phyloP scores from a whole-genome alignment of 2,888 invertebrate species.

The Drosophila rubida region DNA sequence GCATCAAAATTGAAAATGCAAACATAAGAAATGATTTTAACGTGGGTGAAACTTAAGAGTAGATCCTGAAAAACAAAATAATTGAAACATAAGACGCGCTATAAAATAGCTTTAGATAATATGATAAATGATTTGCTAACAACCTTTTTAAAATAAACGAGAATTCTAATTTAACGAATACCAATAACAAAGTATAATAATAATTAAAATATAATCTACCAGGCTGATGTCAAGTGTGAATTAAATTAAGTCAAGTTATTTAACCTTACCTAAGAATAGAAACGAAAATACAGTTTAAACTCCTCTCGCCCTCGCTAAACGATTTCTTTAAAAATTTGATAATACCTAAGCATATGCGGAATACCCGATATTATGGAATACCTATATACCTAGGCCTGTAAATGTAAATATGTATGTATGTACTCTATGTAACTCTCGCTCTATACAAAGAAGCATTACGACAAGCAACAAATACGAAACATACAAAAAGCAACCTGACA shows the following conservation, averaged over 20 bases:
- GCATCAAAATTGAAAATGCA: conserved; percentile 3
- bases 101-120: conserved; percentile 66
- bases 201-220: conserved; percentile 8
- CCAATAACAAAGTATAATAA: conserved; percentile 3
- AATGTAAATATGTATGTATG: conserved; percentile 58
- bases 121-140: conserved; percentile 46
- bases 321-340: conserved; percentile 40
- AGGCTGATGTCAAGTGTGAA: conserved; percentile 53
- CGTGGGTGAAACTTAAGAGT: conserved; percentile 34
- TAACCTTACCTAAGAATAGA: conserved; percentile 23
- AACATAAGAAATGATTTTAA: conserved; percentile 42
- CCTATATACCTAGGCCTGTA: conserved; percentile 41
- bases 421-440: conserved; percentile 46
- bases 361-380: conserved; percentile 1
- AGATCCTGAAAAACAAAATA: conserved; percentile 15
- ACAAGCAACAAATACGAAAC: conserved; percentile 61
- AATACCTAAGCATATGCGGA: conserved; percentile 17
- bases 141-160: conserved; percentile 22
- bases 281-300: conserved; percentile 21
- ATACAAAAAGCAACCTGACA: conserved; percentile 72
- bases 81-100: conserved; percentile 57
- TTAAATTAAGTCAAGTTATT: conserved; percentile 36
- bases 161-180: conserved; percentile 15
- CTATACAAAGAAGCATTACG: conserved; percentile 39
- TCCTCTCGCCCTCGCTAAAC: conserved; percentile 50